Evolutionary conservation across 1,140 invertebrate genomes (phyloP), one percentile per base, ranked within the genome.

Genomic region (Zeugodacus cucurbitae): DNA sequence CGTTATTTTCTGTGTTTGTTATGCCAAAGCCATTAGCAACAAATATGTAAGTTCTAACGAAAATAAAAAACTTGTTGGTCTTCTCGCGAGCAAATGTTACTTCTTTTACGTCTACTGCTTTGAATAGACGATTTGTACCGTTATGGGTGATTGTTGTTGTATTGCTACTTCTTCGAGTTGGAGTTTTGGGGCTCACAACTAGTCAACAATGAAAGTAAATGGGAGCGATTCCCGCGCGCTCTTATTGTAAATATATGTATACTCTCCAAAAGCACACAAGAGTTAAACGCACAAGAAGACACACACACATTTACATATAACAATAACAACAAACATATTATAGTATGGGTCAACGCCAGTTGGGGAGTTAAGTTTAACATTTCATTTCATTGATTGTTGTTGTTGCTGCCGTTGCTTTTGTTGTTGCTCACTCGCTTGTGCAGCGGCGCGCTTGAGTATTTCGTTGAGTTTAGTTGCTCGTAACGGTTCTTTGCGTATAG

Each of bases 401-500:
- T 87, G 86, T 67, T 86, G 20, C 44, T n/a, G 26, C 44, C 0
- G 22, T 78, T 78, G 34, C 44, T 8, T 48, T 74, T 74, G 34
- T 74, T 74, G n/a, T 85, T 85, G 54, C 14, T 57, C 22, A 29
- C 26, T 11, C 57, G 85, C 44, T 86, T 57, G 48, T 7, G 44
- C 59, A 11, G n/a, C 34, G 85, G 22, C n/a, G 48, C 14, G 85
- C 44, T 58, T 58, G 85, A 34, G 48, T 34, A 8, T 48, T 57
- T 86, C 85, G 48, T 86, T 86, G 29, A 59, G 29, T 86, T 86
- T 90, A 93, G 92, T 93, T 89, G 88, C 90, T 90, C 89, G 89
- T 93, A 93, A 93, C 92, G 92, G 92, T 92, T 93, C 91, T 93
- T 92, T 93, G 92, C 92, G 92, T 93, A 93, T 88, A 89, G 92